Evolutionary conservation across 2,888 invertebrate genomes (phyloP).

Genomic region (Melanchra persicariae): DNA sequence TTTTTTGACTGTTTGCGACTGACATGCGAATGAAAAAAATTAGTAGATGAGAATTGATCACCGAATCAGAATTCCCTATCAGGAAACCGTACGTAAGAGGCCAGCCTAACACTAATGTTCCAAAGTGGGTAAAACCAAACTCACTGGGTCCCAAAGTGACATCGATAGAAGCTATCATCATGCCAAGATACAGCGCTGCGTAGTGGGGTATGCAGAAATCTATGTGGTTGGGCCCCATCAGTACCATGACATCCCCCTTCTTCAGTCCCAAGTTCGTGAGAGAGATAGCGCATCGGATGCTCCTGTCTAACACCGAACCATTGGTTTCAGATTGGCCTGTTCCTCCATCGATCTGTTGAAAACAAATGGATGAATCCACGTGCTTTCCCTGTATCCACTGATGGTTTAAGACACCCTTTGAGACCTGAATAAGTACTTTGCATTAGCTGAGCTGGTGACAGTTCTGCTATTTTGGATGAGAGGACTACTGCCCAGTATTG

Average conservation of each 20-base stretch:
- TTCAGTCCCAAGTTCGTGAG: conserved; percentile 79
- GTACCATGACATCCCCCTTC: conserved; percentile 82
- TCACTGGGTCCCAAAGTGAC: conserved; percentile 74
- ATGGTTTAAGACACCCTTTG: too few species aligned
- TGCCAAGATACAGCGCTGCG: conserved; percentile 84
- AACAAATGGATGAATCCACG: background rate
- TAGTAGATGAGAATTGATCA: too few species aligned
- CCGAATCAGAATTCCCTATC: background rate
- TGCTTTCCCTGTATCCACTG: background rate
- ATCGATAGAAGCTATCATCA: conserved; percentile 76
- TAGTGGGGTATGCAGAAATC: conserved; percentile 84
- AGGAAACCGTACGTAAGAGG: background rate
- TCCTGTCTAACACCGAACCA: conserved; percentile 53
- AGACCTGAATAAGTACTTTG: too few species aligned
- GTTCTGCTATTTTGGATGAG: too few species aligned
- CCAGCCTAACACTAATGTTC: background rate
- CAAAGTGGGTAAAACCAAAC: background rate
- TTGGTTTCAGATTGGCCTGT: conserved; percentile 62
- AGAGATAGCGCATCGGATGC: conserved; percentile 68
- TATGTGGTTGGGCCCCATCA: conserved; percentile 86
- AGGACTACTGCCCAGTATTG: too few species aligned
- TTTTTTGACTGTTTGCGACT: conserved; percentile 34
- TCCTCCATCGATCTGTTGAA: conserved; percentile 62
- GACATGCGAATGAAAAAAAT: too few species aligned
- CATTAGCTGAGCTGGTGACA: too few species aligned